These are phyloP conservation scores for Nesogale talazaci DNA, from an alignment of 2,113 vertebrate genomes.

Conservation along the genomic window DNA sequence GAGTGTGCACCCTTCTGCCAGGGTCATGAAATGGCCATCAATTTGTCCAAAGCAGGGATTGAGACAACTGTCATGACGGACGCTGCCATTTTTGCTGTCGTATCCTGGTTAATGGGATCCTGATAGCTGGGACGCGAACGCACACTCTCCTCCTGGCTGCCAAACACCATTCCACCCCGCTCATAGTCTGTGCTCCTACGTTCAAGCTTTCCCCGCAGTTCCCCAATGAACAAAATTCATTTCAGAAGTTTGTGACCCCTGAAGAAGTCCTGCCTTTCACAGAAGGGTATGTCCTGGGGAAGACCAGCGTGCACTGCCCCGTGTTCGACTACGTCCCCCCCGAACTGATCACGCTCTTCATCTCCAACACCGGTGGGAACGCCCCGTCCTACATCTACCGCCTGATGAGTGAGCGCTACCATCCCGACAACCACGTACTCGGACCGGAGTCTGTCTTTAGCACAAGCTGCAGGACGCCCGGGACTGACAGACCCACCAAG, in stretches of 20 bases:
- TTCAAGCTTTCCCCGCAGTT: slow-evolving; percentile 99
- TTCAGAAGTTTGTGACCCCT: slow-evolving; percentile 98
- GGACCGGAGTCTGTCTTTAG: slow-evolving; percentile 74
- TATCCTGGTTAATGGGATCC: slow-evolving; percentile 97
- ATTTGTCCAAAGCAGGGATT: slow-evolving; percentile 92
- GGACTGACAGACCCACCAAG: background rate
- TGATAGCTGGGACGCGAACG: slow-evolving; percentile 95
- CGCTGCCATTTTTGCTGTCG: slow-evolving; percentile 98
- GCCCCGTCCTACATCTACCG: slow-evolving; percentile 98
- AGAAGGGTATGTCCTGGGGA: slow-evolving; percentile 93
- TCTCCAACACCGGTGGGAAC: slow-evolving; percentile 98
- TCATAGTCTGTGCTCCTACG: slow-evolving; percentile 98
- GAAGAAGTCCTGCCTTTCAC: slow-evolving; percentile 98
- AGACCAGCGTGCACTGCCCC: slow-evolving; percentile 96
- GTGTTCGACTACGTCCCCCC: slow-evolving; percentile 99
- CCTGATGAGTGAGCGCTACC: slow-evolving; percentile 98
- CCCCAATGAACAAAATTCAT: slow-evolving; percentile 97
- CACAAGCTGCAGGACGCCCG: background rate
- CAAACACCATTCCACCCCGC: slow-evolving; percentile 97
- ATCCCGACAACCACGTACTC: slow-evolving; percentile 96
- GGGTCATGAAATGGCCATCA: slow-evolving; percentile 98
- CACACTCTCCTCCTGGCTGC: slow-evolving; percentile 96
- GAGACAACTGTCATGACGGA: slow-evolving; percentile 98
- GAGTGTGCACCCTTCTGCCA: slow-evolving; percentile 99
- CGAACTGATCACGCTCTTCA: slow-evolving; percentile 98